phyloP scores from a whole-genome alignment of 2,113 vertebrate species.

The Coreoperca whiteheadi region DNA sequence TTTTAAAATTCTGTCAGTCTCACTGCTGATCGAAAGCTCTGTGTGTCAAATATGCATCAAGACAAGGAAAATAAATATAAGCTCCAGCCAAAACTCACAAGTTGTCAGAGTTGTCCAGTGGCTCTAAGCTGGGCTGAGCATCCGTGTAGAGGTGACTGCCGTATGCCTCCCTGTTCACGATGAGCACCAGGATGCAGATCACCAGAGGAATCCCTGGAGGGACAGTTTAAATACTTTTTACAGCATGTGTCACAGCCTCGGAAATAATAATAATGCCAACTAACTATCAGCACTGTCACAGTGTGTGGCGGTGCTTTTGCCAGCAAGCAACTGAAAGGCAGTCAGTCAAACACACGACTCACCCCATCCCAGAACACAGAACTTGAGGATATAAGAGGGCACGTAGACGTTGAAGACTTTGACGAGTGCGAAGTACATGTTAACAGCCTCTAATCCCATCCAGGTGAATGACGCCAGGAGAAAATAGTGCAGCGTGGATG shows the following conservation, averaged over 20 bases:
- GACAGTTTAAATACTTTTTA: conserved; percentile 10
- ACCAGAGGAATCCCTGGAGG: conserved; percentile 88
- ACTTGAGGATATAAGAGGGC: conserved; percentile 91
- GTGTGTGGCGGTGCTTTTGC: not conserved
- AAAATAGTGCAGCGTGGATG: conserved; percentile 88
- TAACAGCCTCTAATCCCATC: conserved; percentile 92
- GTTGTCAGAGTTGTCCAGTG: conserved; percentile 70
- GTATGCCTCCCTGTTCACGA: conserved; percentile 86
- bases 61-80: not conserved
- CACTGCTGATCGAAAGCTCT: not conserved
- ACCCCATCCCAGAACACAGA: conserved; percentile 92
- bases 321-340: not conserved
- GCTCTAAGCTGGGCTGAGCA: not conserved
- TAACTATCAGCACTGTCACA: not conserved
- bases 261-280: not conserved
- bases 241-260: not conserved
- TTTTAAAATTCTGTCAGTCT: not conserved
- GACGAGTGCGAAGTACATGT: conserved; percentile 92
- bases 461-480: conserved; percentile 91
- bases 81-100: conserved; percentile 84
- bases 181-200: conserved; percentile 83
- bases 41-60: not conserved
- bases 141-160: conserved; percentile 67
- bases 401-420: conserved; percentile 94
- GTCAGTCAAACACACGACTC: conserved; percentile 56